Conservation (phyloP, 1,140 invertebrate species). For the Bombus fervidus region DNA sequence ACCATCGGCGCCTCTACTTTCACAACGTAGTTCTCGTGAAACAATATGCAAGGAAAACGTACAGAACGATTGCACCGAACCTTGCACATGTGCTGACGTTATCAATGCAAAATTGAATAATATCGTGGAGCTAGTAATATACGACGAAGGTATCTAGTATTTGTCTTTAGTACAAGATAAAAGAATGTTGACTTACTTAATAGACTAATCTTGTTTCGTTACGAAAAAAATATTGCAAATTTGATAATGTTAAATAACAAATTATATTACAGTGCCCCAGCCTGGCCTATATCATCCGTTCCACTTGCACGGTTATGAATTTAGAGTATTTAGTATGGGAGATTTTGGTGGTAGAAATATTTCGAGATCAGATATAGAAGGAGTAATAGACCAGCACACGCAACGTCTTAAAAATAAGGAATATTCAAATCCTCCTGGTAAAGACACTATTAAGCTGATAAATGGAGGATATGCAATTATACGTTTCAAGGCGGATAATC, state of each 20-base stretch:
- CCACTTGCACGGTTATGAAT: conserved; percentile 67
- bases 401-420: conserved; percentile 75
- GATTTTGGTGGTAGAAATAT: conserved; percentile 70
- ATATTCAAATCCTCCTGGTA: conserved; percentile 65
- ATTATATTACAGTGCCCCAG: neutral
- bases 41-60: conserved; percentile 19
- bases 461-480: conserved; percentile 88
- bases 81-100: conserved; percentile 52
- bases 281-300: conserved; percentile 57
- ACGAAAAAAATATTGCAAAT: neutral
- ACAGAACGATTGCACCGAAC: neutral
- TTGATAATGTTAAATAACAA: neutral
- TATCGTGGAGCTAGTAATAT: conserved; percentile 55
- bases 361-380: conserved; percentile 85
- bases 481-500: conserved; percentile 88
- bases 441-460: conserved; percentile 84
- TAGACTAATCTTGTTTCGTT: too few species aligned
- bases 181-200: too few species aligned
- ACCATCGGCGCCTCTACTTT: conserved; percentile 80
- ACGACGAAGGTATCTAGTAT: conserved; percentile 45
- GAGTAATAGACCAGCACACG: conserved; percentile 71
- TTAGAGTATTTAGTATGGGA: conserved; percentile 64
- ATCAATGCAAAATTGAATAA: neutral
- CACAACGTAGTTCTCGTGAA: conserved; percentile 67
- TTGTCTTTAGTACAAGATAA: neutral